Percentiles rank a stretch among this genome's conserved stretches.
Evolutionary conservation across 2,113 vertebrate genomes (phyloP).

Genomic region (Crotalus helleri): DNA sequence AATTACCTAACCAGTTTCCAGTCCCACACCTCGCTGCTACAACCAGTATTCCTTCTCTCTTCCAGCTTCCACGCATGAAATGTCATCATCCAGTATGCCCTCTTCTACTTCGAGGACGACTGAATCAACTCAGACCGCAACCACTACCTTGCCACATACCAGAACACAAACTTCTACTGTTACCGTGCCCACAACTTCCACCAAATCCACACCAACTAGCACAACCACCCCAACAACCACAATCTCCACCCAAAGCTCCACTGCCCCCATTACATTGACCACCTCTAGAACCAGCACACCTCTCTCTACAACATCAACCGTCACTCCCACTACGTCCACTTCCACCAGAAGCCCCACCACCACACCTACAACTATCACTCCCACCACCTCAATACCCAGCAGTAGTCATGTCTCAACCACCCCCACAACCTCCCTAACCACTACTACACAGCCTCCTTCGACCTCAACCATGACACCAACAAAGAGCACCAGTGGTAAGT

Average conservation of each 20-base stretch:
- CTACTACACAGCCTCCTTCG: not conserved
- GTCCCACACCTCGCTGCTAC: no score
- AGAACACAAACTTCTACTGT: not conserved
- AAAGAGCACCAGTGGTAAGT: no score
- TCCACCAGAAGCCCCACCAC: not conserved
- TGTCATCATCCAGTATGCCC: not conserved
- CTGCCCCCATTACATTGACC: no score
- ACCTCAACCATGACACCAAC: no score
- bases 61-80: not conserved
- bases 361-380: not conserved
- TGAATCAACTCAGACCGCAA: not conserved
- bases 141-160: not conserved
- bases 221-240: not conserved
- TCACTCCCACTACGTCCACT: not conserved
- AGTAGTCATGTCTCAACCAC: accelerated
- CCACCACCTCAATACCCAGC: not conserved
- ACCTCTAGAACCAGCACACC: not conserved
- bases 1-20: no score
- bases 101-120: not conserved
- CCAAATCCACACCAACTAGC: not conserved
- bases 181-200: not conserved
- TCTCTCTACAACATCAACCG: not conserved
- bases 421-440: not conserved
- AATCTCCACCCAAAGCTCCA: no score
- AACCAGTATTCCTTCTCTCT: not conserved